phyloP scores from a whole-genome alignment of 1,140 invertebrate species.

The Thaumatotibia leucotreta region DNA sequence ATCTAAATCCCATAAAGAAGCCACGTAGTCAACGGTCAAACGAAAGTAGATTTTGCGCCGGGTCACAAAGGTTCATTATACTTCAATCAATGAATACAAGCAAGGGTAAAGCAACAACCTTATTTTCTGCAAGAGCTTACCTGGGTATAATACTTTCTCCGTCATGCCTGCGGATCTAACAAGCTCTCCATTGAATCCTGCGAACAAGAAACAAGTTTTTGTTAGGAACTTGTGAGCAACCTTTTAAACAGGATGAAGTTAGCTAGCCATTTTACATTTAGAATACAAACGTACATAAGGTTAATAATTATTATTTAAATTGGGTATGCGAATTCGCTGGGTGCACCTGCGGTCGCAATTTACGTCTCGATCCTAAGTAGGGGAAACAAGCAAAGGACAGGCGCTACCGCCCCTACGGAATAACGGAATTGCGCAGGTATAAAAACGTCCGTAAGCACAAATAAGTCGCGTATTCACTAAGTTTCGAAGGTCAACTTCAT shows the following conservation, averaged over 20 bases:
- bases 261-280: background rate
- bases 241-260: background rate
- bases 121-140: constrained; percentile 34
- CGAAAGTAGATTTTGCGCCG: background rate
- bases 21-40: background rate
- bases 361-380: constrained; percentile 1
- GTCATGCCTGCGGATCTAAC: constrained; percentile 66
- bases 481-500: background rate
- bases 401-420: background rate
- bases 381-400: background rate
- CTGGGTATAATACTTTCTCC: constrained; percentile 67
- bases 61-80: background rate
- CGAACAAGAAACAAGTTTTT: constrained; percentile 34
- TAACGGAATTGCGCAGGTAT: constrained; percentile 19
- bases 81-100: background rate
- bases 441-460: background rate
- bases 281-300: background rate
- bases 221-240: background rate
- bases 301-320: background rate
- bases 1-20: background rate
- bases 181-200: constrained; percentile 59
- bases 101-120: background rate
- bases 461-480: constrained; percentile 10
- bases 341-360: constrained; percentile 6
- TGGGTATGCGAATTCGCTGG: background rate